Base-by-base conservation (phyloP, 35 echinoderm and acorn worm genomes). In the Apostichopus japonicus region DNA sequence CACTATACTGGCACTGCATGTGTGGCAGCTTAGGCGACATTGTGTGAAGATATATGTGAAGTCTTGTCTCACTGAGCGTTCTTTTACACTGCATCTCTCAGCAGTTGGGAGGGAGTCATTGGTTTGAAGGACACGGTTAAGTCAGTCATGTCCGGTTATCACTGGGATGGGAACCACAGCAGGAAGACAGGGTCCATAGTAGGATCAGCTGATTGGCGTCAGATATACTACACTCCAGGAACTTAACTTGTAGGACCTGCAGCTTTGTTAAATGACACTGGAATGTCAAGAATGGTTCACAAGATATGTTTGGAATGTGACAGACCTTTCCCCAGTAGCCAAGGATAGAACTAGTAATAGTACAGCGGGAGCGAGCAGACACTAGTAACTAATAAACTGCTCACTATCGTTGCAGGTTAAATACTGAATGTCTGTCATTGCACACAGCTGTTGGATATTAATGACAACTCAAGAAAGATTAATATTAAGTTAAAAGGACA, bases 281-380 rank as follows among this genome's bases (percentile, higher is more conserved):
- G 81, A 84, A 84, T 84, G 81, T 84, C 54, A 57, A 24, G 81
- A 84, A 84, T 84, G 81, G 81, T 84, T 84, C 54, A 23, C 54
- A 55, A 58, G 55, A 57, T 84, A 84, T 84, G 81, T 17, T 57
- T 84, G 81, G 81, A 84, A 84, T 84, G 81, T 84, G 81, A 84
- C 54, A 56, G 81, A 55, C 55, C 54, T 84, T 58, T 58, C 24
- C 17, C 54, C 21, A 58, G 54, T 80, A 23, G 57, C 81, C 14
- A 84, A 84, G 56, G 56, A 80, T 8, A 54, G 24, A 51, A 51
- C 16, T n/a, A n/a, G 71, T 61, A 22, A 19, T 23, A 75, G 21
- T 7, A n/a, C 71, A 23, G 71, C 21, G n/a, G 71, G 8, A 17
- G 14, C 33, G 33, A 44, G 33, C 33, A 44, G 33, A 44, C 33